These are phyloP conservation scores for Pasiphila rectangulata DNA, from an alignment of 2,888 invertebrate genomes.

Conservation along the genomic window DNA sequence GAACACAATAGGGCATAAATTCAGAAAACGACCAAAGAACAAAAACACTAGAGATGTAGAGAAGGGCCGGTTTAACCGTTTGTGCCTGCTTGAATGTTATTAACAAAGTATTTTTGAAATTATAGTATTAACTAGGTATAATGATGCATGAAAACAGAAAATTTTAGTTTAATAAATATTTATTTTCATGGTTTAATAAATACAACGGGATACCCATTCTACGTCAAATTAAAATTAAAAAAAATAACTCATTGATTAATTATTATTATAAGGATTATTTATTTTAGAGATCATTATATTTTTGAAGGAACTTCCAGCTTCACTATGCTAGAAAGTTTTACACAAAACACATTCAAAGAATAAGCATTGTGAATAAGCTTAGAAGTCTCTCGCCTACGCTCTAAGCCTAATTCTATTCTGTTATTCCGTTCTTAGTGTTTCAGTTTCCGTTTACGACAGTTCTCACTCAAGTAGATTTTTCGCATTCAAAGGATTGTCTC, in stretches of 20 bases:
- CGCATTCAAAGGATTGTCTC: constrained; percentile 66
- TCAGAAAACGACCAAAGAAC: constrained; percentile 53
- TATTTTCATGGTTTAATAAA: no score
- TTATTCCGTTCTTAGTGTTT: constrained; percentile 50
- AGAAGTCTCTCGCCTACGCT: constrained; percentile 43
- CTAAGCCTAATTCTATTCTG: constrained; percentile 16
- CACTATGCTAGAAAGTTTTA: not conserved
- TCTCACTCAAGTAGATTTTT: constrained; percentile 72
- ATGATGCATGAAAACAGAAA: no score
- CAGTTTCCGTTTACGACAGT: constrained; percentile 65
- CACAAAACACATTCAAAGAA: constrained; percentile 1
- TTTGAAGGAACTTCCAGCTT: not conserved
- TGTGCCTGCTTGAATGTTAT: no score
- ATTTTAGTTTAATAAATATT: no score
- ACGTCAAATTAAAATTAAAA: no score
- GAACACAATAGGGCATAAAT: constrained; percentile 57
- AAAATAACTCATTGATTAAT: no score
- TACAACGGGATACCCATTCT: no score
- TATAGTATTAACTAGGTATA: no score
- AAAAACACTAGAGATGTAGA: constrained; percentile 36
- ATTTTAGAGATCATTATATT: no score
- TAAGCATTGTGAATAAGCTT: not conserved
- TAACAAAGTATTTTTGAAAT: no score
- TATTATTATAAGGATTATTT: no score
- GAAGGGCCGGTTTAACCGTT: constrained; percentile 30